Evolutionary conservation across 2,888 invertebrate species (phyloP).

Genomic region (Metacarcinus magister): DNA sequence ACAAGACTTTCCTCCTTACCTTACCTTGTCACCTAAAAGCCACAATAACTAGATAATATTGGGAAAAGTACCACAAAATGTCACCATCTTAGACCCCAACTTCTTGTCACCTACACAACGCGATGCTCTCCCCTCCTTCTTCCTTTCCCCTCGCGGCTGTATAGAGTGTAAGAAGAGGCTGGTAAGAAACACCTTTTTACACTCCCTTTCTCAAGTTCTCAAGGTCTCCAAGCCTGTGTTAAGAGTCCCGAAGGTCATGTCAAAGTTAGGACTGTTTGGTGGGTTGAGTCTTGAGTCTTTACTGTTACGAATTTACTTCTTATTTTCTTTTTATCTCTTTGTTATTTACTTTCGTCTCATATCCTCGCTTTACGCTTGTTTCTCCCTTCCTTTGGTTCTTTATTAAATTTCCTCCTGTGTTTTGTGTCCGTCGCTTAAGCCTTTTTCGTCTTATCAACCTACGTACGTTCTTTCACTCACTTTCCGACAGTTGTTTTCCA

Average conservation of each 20-base stretch:
- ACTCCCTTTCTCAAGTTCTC: slow-evolving; percentile 12
- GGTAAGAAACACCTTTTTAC: slow-evolving; percentile 21
- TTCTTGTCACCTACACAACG: neutral
- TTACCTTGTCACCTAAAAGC: neutral
- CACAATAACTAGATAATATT: neutral
- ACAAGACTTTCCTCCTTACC: too few relatives aligned
- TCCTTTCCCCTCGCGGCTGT: neutral
- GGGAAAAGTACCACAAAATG: neutral
- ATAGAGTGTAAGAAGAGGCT: neutral
- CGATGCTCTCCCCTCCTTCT: neutral
- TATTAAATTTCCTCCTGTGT: neutral
- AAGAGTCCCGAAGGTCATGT: neutral
- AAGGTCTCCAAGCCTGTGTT: neutral
- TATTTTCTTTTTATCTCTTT: neutral
- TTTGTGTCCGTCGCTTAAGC: neutral
- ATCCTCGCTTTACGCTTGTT: neutral
- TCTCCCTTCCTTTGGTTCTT: neutral
- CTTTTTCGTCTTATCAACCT: neutral
- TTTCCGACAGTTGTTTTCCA: neutral
- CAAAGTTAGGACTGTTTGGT: neutral
- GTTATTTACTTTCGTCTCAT: neutral
- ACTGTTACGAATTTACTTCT: neutral
- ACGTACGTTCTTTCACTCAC: neutral
- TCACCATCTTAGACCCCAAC: neutral
- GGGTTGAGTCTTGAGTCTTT: neutral